Evolutionary conservation across 2,113 vertebrate genomes (phyloP), one percentile per base, ranked within the genome.

Genomic region (Nannospalax galili): DNA sequence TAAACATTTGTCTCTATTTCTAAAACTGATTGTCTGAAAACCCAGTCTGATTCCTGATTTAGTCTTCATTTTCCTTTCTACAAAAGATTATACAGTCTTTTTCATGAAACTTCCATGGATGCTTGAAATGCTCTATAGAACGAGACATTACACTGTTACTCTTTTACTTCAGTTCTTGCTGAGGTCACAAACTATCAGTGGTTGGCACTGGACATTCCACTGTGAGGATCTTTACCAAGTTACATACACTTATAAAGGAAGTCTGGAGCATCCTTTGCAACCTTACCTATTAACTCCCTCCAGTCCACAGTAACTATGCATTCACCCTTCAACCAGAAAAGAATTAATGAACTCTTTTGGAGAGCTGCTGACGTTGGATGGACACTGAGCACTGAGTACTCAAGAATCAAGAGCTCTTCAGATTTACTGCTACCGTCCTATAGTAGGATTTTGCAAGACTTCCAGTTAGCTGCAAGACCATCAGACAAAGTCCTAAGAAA

Each of bases 1-100:
- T n/a, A 93, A 95, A 65, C 67, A 67, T 17, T 73, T 88, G 8
- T 24, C 26, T 93, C 90, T 88, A 84, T 79, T 88, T 84, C 65
- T 26, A 62, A 84, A 75, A 19, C 62, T 65, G 77, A 64, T 20
- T 64, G 14, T 14, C 67, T 96, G 4, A 64, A 84, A 85, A 82
- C 72, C 3, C n/a, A 88, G 15, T 56, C n/a, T 42, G 40, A 69
- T 84, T 90, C 73, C 30, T 64, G 77, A 48, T 78, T 93, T n/a
- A 26, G 12, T 77, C 58, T 28, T 90, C 35, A 70, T 52, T 93
- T 86, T 90, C n/a, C 62, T 24, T 82, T n/a, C 7, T 88, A 5
- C n/a, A 75, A 94, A 82, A 80, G 37, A 72, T 64, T 70, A 20
- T 28, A 20, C 32, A 10, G 28, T 77, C 15, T 52, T 81, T 60